Conservation (phyloP, 2,888 invertebrate species). For the Coremacera marginata region DNA sequence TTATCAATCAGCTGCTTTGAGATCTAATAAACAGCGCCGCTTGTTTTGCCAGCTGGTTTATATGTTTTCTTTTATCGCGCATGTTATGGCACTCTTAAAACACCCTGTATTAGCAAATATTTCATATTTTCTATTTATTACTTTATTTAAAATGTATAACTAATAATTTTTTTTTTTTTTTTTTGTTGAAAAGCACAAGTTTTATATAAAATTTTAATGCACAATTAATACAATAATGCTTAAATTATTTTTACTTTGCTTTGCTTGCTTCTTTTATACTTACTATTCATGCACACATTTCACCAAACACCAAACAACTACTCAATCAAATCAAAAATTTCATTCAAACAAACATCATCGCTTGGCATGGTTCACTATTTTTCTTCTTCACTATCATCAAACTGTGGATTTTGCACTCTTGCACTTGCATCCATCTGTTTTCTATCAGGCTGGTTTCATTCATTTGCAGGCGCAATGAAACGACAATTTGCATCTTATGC, state of each 20-base stretch:
- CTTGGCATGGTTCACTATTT: constrained; percentile 22
- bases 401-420: constrained; percentile 6
- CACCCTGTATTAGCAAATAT: too few species aligned
- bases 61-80: not conserved
- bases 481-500: constrained; percentile 87
- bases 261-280: not conserved
- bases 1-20: too few species aligned
- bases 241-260: constrained; percentile 5
- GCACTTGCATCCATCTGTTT: constrained; percentile 13
- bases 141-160: not conserved
- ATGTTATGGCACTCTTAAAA: too few species aligned
- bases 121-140: not conserved
- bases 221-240: too few species aligned
- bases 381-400: constrained; percentile 1
- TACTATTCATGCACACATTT: constrained; percentile 8
- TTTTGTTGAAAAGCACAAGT: too few species aligned
- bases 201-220: too few species aligned
- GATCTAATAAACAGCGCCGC: too few species aligned
- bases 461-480: constrained; percentile 79
- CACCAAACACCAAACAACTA: not conserved
- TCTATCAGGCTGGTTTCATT: constrained; percentile 75
- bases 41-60: too few species aligned
- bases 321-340: not conserved
- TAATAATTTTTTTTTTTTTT: too few species aligned
- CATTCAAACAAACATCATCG: constrained; percentile 16